Base-by-base conservation (phyloP, 2,888 invertebrate species). In the Ethmia dodecea region DNA sequence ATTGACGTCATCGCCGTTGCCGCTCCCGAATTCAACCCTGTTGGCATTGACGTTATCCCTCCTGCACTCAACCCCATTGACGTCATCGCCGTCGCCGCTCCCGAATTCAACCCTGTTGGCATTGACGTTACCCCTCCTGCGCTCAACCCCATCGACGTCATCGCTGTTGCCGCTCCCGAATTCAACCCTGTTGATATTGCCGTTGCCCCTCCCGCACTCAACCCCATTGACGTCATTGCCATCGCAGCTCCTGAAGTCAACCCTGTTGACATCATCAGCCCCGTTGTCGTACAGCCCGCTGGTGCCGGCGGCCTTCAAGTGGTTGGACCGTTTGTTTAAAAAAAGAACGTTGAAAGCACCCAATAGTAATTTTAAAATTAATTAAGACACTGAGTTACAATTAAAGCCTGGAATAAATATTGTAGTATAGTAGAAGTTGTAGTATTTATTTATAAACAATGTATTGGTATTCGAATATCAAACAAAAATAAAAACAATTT, bases 181-280 rank as follows among this genome's bases (percentile, higher is more conserved):
- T 25, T 30, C 31, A 20, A 10, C 20, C 38, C 40, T 13, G 34
- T 16, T 12, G 18, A 35, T 33, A 13, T 14, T 9, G 24, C 33
- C 36, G 40, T 33, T 22, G 29, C 43, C 15, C 27, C 22, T 12
- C 41, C 45, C 18, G n/a, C n/a, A n/a, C 29, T 37, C 28, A 50
- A 52, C 43, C 52, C 54, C 30, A 40, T 52, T 13, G 51, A 49
- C 30, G 43, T 50, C 16, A 41, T 56, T 37, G 47, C 47, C 33
- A 42, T 48, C 14, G 35, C 31, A 20, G 38, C 46, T 33, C 43
- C 44, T 26, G 44, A 47, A 16, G 36, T 42, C 40, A 43, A 45
- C 40, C 38, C 44, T 37, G 33, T 42, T 42, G 44, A 40, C 37
- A 35, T 38, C 31, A 37, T 42, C 38, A 16, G 10, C 30, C 38